Evolutionary conservation across 2,113 vertebrate species (phyloP).

Genomic region (Triplophysa siluroides): DNA sequence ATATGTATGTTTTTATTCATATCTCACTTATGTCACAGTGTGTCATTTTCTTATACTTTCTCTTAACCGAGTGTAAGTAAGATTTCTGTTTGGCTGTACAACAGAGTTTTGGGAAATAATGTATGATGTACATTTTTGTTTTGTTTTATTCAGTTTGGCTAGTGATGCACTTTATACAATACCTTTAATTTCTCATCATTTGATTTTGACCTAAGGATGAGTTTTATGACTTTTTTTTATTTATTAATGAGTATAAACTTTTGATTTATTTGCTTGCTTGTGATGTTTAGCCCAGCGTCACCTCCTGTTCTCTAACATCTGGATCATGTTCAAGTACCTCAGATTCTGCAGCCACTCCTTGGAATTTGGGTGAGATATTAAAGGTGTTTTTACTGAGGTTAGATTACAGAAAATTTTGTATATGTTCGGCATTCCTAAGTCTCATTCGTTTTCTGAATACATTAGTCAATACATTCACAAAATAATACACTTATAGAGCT

Average conservation of each 20-base stretch:
- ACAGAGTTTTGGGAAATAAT: too few species aligned
- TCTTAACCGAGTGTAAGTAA: neutral
- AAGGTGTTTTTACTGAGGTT: neutral
- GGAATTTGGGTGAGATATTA: constrained; percentile 81
- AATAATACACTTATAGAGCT: too few species aligned
- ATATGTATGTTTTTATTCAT: constrained; percentile 75
- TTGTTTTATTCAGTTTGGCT: too few species aligned
- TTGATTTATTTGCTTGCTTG: neutral
- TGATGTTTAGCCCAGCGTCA: constrained; percentile 84
- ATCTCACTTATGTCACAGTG: too few species aligned
- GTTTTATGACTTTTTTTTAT: neutral
- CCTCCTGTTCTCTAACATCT: constrained; percentile 79
- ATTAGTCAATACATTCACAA: too few species aligned
- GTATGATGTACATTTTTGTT: too few species aligned
- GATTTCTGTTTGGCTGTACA: too few species aligned
- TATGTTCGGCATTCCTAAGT: too few species aligned
- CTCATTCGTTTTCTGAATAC: too few species aligned
- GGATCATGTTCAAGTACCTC: constrained; percentile 94
- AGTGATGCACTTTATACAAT: too few species aligned
- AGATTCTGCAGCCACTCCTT: constrained; percentile 81
- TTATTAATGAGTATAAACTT: neutral
- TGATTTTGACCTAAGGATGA: neutral
- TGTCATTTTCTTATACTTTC: neutral
- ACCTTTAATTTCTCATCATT: too few species aligned
- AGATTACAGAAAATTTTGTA: too few species aligned